Base-by-base conservation (phyloP, 2,113 vertebrate species). In the Phalacrocorax pelagicus region DNA sequence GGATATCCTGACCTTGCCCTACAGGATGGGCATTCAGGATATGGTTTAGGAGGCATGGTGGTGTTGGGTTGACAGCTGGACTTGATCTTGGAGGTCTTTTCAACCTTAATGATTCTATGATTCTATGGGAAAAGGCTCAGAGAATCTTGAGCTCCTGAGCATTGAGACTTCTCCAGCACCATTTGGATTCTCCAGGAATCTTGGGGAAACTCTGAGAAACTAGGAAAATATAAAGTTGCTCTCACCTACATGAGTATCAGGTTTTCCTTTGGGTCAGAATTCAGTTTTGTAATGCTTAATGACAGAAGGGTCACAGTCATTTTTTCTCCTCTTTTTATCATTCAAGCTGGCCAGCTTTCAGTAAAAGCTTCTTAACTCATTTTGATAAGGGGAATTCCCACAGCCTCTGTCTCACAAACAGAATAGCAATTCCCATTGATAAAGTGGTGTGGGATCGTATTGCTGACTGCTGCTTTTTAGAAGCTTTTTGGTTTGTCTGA, bases 301-400 rank as follows among this genome's bases (percentile, higher is more conserved):
- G 36, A 55, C 23, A 81, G n/a, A 57, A 67, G 23, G 63, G 65
- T 63, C 23, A 16, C 42, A 42, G 42, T 23, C 1, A 3, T 62
- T 57, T 90, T 8, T 70, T 44, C 55, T 54, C 13, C 7, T 18
- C 14, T 38, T 77, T 72, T 88, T 77, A 67, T 83, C 55, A 63
- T 78, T 80, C 49, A 90, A 79, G 30, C 44, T 29, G 11, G 40
- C 6, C 10, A 44, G 5, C 54, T 66, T 80, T 70, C 47, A 59
- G 34, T 71, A 57, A 86, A 95, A 91, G 55, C 9, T 15, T 78
- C 51, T 90, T 86, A 88, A 55, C 69, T 87, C 27, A 24, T 79
- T 96, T 81, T 87, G 91, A 94, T 97, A 91, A 88, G 36, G 30
- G 19, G 17, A 72, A 81, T 93, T 89, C 88, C 86, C 91, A 88